These are phyloP conservation scores for Galeopterus variegatus DNA, from an alignment of 2,113 vertebrate genomes.

Conservation along the genomic window DNA sequence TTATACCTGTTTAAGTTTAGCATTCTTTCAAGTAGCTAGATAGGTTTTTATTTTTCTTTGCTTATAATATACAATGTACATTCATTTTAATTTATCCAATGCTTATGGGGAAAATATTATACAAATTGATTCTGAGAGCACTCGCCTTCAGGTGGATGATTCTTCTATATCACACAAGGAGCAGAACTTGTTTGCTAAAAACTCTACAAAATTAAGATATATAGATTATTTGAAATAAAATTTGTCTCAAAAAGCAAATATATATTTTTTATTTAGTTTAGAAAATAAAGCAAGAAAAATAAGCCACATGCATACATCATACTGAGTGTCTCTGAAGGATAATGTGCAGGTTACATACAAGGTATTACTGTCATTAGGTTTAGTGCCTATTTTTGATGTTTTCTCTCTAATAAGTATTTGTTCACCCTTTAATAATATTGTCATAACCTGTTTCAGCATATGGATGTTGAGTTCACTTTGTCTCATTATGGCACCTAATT, in stretches of 20 bases:
- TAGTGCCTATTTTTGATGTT: background rate
- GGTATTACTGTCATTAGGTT: background rate
- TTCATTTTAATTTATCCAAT: background rate
- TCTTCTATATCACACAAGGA: background rate
- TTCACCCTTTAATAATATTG: conserved; percentile 12
- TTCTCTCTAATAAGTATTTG: conserved; percentile 39
- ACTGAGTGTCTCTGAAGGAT: background rate
- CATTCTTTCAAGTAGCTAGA: background rate
- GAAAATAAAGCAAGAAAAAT: background rate
- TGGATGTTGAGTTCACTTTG: conserved; percentile 61
- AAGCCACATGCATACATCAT: background rate
- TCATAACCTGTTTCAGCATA: conserved; percentile 27
- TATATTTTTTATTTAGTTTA: background rate
- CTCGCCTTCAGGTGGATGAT: background rate
- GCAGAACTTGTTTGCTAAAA: background rate
- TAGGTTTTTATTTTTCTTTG: background rate
- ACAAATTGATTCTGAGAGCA: background rate
- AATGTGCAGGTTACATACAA: rapidly evolving
- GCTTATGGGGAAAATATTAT: background rate
- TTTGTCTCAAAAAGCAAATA: background rate
- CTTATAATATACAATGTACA: background rate
- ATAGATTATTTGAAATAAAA: background rate
- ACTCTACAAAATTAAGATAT: background rate
- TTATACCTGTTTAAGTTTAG: conserved; percentile 9
- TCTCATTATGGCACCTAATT: conserved; percentile 52